Evolutionary conservation across 2,113 vertebrate genomes (phyloP).

Genomic region (Grus americana): DNA sequence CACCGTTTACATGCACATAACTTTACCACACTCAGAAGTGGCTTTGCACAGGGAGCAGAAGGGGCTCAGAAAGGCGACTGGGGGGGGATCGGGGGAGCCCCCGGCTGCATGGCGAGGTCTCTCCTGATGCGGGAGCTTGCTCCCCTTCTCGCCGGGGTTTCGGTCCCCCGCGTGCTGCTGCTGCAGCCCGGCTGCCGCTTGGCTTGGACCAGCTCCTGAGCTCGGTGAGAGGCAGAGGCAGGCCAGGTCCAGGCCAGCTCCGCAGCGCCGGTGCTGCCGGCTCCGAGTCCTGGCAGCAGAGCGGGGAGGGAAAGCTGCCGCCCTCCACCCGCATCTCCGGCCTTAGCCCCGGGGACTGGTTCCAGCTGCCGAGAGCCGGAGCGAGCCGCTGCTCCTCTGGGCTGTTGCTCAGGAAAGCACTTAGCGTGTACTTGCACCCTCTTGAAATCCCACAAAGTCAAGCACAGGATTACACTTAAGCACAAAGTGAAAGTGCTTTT

Average conservation of each 20-base stretch:
- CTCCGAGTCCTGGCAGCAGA: fast-evolving
- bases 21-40: neutral
- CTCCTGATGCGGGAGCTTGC: neutral
- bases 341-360: too few relatives aligned
- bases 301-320: fast-evolving
- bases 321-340: neutral
- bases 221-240: neutral
- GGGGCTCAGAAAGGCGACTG: fast-evolving
- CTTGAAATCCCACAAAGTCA: neutral
- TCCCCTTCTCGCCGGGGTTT: neutral
- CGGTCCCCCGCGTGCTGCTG: fast-evolving
- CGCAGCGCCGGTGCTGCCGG: neutral
- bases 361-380: neutral
- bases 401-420: neutral
- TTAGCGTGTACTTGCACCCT: fast-evolving
- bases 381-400: neutral
- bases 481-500: neutral
- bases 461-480: constrained; percentile 4
- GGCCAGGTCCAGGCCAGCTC: neutral
- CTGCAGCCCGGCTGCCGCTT: neutral
- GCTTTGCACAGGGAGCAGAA: neutral
- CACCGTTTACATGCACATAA: neutral
- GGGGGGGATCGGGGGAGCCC: neutral
- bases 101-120: fast-evolving
- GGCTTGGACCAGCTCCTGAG: fast-evolving